Base-by-base conservation (phyloP, 2,797 vertebrate species). In the Characodon lateralis region DNA sequence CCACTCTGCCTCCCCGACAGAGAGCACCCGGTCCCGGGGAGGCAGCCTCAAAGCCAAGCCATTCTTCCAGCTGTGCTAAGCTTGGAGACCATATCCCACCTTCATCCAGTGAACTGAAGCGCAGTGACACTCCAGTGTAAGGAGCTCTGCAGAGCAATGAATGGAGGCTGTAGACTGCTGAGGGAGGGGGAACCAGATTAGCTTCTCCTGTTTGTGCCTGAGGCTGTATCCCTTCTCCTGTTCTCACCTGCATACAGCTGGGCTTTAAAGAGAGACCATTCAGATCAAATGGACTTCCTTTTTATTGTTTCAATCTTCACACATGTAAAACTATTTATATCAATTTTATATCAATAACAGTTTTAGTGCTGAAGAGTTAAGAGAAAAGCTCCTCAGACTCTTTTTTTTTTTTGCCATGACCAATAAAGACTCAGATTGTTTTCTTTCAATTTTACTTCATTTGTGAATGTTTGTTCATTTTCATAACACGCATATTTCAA, bases 1-100 rank as follows among this genome's bases (percentile, higher is more conserved):
- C 87, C 85, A 96, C 95, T 51, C 89, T 96, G 72, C 95, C 95
- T 74, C 72, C 94, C 14, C 92, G 91, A 79, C 91, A 92, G 46
- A 89, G 90, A 85, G 82, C 31, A 9, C 85, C 90, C 0, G 87
- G 83, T 65, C 74, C 89, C 0, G 91, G 90, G 66, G 90, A 90
- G 63, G 70, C 31, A 65, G 28, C 83, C 58, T 76, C 78, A 76
- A 95, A 87, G 87, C 84, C 93, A 43, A 95, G 93, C 81, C 94
- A 95, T 41, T 96, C 95, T 56, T 90, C 92, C 77, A 95, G 92
- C 87, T 95, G 94, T 43, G 90, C 88, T 16, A 87, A 93, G 80
- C 89, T 94, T 61, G 92, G 78, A 75, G 94, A 93, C 28, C 81
- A 72, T 65, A 78, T 91, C 61, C 87, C 92, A 20, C 93, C 92